Conservation (phyloP, 2,113 vertebrate species). For the Dendrocopos noguchii region DNA sequence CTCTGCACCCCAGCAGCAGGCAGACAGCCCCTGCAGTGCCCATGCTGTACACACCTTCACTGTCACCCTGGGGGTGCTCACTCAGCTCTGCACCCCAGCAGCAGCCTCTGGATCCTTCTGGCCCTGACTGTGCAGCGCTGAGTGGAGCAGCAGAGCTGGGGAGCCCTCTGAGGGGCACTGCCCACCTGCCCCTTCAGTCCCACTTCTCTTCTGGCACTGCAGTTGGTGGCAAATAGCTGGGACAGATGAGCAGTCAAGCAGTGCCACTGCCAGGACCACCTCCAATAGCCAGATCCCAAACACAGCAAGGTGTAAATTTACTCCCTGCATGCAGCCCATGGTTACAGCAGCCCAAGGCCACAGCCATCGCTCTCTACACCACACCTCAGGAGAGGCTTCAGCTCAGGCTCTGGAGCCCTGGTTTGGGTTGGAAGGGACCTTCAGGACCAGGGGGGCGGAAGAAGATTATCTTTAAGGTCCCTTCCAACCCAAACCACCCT, state of each 20-base stretch:
- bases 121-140: background rate
- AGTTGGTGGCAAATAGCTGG: background rate
- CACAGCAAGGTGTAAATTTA: background rate
- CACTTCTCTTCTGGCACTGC: background rate
- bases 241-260: background rate
- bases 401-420: background rate
- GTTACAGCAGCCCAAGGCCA: background rate
- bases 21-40: too few relatives aligned
- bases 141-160: rapidly evolving
- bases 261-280: background rate
- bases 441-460: too few relatives aligned
- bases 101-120: background rate
- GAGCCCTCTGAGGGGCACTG: background rate
- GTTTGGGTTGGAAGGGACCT: too few relatives aligned
- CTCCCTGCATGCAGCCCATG: background rate
- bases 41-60: too few relatives aligned
- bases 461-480: too few relatives aligned
- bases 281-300: background rate
- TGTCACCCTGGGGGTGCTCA: too few relatives aligned
- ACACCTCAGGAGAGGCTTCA: background rate
- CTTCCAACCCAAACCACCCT: too few relatives aligned
- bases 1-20: too few relatives aligned
- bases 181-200: background rate
- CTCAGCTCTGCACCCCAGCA: too few relatives aligned
- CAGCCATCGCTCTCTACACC: background rate